A percentile compares a stretch with the other conserved stretches of the same genome.
Evolutionary conservation across 2,888 invertebrate genomes (phyloP).

Genomic region (Polia nebulosa): DNA sequence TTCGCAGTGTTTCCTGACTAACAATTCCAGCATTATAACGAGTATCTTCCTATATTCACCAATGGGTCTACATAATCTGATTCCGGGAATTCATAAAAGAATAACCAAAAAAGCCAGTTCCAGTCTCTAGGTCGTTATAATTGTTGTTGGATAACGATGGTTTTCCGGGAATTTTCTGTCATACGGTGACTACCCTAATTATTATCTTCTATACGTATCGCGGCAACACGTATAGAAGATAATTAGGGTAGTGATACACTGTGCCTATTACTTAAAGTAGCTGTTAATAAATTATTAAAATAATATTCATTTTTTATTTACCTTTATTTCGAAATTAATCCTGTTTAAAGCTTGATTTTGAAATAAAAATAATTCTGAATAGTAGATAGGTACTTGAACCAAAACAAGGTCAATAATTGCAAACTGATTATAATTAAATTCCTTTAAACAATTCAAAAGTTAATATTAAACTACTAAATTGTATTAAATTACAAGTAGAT

Average conservation of each 20-base stretch:
- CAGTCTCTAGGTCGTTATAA: constrained; percentile 2
- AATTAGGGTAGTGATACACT: no score
- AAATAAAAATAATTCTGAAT: no score
- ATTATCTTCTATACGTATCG: constrained; percentile 15
- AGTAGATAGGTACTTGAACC: neutral
- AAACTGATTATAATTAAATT: constrained; percentile 10
- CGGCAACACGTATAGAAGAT: neutral
- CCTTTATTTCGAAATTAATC: neutral
- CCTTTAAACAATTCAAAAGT: neutral
- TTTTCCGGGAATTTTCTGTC: constrained; percentile 5
- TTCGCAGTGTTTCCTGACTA: neutral
- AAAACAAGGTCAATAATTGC: neutral
- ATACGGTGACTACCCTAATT: constrained; percentile 28
- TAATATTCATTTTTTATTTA: neutral
- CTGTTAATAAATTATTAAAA: no score
- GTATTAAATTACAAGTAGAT: constrained; percentile 27
- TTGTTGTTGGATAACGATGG: constrained; percentile 11
- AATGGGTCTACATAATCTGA: neutral
- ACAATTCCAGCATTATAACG: constrained; percentile 2
- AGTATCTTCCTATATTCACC: constrained; percentile 5
- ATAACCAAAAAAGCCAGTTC: neutral
- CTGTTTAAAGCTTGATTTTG: no score
- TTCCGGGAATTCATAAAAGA: constrained; percentile 22
- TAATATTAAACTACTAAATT: constrained; percentile 17
- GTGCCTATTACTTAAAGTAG: no score